These are phyloP conservation scores for Cyclophora albipunctata DNA, from an alignment of 2,888 invertebrate species.

Conservation along the genomic window DNA sequence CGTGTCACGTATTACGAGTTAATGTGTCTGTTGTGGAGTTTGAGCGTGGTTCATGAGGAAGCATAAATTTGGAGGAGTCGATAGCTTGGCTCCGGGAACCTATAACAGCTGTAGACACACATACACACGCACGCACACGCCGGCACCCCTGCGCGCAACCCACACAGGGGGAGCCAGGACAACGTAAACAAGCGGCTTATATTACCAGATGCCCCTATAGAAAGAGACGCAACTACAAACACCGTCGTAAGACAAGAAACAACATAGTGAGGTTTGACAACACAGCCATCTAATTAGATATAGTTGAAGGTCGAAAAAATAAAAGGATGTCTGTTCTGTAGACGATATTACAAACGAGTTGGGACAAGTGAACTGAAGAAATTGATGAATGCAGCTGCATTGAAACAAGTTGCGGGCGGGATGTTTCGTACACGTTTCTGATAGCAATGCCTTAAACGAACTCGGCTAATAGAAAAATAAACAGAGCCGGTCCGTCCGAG, in stretches of 20 bases:
- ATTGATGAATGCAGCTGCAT: constrained; percentile 31
- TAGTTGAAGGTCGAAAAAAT: constrained; percentile 67
- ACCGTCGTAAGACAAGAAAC: constrained; percentile 46
- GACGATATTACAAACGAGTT: constrained; percentile 18
- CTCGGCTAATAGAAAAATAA: constrained; percentile 63
- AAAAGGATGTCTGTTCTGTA: constrained; percentile 34
- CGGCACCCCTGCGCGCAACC: constrained; percentile 51
- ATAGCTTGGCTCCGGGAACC: constrained; percentile 59
- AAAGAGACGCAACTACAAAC: constrained; percentile 55
- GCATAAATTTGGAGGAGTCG: constrained; percentile 69
- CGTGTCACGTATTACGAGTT: constrained; percentile 30
- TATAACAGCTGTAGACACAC: constrained; percentile 69
- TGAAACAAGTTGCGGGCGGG: constrained; percentile 16
- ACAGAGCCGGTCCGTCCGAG: constrained; percentile 53
- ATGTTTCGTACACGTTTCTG: constrained; percentile 23
- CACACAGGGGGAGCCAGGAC: constrained; percentile 35
- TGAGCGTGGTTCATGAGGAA: constrained; percentile 68
- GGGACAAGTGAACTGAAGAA: constrained; percentile 24
- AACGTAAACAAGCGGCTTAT: constrained; percentile 71
- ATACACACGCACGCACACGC: constrained; percentile 53
- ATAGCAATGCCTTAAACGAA: constrained; percentile 43
- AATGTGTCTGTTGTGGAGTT: constrained; percentile 36
- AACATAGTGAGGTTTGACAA: constrained; percentile 52
- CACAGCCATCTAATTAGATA: constrained; percentile 66
- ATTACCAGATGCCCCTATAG: constrained; percentile 72